Conservation (phyloP, 2,888 invertebrate genomes). For the Luperina testacea region DNA sequence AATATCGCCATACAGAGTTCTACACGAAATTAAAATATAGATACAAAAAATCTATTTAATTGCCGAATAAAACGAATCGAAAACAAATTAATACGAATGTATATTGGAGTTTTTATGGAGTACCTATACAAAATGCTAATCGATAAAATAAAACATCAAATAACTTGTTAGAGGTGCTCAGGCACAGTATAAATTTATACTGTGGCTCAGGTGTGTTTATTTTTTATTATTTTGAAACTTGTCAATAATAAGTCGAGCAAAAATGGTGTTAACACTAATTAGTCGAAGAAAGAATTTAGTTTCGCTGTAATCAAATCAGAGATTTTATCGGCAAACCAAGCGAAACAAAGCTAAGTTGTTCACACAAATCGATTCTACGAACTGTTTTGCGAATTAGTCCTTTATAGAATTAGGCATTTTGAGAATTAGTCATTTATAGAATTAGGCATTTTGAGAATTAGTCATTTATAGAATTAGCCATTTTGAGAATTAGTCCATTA, state of each 20-base stretch:
- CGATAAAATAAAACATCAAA: constrained; percentile 37
- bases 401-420: too few species aligned
- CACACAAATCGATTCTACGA: constrained; percentile 36
- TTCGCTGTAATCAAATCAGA: constrained; percentile 11
- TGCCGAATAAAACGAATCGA: constrained; percentile 48
- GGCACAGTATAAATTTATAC: too few species aligned
- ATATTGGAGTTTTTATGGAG: constrained; percentile 55
- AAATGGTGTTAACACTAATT: constrained; percentile 17
- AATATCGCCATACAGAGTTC: neutral
- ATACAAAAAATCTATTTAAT: constrained; percentile 17
- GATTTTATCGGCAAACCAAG: constrained; percentile 23
- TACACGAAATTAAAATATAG: neutral
- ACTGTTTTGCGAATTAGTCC: too few species aligned
- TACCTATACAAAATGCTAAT: constrained; percentile 48
- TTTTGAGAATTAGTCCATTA: too few species aligned
- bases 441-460: too few species aligned
- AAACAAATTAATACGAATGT: constrained; percentile 57
- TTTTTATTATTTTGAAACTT: neutral
- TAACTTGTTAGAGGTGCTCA: constrained; percentile 1
- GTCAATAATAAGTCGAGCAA: neutral
- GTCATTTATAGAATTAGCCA: too few species aligned
- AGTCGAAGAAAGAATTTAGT: constrained; percentile 29
- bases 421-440: too few species aligned
- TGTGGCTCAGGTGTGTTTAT: too few species aligned
- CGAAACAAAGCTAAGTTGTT: constrained; percentile 2